Evolutionary conservation across 2,797 vertebrate genomes (phyloP).

Genomic region (Podargus strigoides): DNA sequence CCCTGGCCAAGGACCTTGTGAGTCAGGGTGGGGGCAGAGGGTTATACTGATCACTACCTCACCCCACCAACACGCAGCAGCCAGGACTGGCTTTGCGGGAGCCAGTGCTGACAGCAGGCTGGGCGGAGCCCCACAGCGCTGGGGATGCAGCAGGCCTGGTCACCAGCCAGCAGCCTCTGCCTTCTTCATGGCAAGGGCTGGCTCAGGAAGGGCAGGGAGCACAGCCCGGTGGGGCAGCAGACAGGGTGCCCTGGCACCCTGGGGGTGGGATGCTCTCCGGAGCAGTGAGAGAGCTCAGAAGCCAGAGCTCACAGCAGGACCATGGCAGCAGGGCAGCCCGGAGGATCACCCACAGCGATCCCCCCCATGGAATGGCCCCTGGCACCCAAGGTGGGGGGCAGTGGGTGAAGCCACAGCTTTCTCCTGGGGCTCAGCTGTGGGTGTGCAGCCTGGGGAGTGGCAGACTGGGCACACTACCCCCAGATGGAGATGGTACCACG

Average conservation of each 20-base stretch:
- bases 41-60: neutral
- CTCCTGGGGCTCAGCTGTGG: neutral
- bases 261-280: neutral
- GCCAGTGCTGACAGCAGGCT: accelerated
- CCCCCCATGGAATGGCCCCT: neutral
- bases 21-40: neutral
- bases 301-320: neutral
- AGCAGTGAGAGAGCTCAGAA: neutral
- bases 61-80: neutral
- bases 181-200: neutral
- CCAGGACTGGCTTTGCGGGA: neutral
- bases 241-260: neutral
- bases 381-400: neutral
- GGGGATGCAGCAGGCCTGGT: neutral
- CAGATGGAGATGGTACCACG: neutral
- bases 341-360: neutral
- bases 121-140: neutral
- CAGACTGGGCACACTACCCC: neutral
- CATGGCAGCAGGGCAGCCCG: neutral
- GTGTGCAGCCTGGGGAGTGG: neutral
- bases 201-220: neutral
- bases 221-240: accelerated
- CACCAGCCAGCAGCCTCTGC: neutral
- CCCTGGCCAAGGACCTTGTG: neutral
- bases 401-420: neutral